Conservation (phyloP, 1,140 invertebrate genomes). For the Drosophila repletoides region DNA sequence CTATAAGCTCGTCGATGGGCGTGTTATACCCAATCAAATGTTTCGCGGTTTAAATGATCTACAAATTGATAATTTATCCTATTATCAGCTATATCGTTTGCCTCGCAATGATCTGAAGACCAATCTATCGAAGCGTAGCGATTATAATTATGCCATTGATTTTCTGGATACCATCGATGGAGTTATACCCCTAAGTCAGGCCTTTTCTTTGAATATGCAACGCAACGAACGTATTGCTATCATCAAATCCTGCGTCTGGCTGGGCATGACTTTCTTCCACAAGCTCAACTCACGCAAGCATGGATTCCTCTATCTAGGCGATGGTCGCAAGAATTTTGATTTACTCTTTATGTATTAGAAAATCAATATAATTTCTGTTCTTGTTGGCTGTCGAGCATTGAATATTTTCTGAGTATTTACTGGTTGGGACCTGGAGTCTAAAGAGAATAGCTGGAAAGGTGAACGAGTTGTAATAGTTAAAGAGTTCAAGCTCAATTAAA, state of each 20-base stretch:
- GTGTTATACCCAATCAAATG: constrained; percentile 86
- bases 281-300: constrained; percentile 86
- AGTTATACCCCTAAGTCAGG: constrained; percentile 60
- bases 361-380: constrained; percentile 13
- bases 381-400: too few relatives aligned
- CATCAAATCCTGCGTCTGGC: constrained; percentile 88
- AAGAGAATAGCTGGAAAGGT: too few relatives aligned
- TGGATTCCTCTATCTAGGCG: constrained; percentile 88
- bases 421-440: too few relatives aligned
- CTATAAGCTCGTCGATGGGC: constrained; percentile 86
- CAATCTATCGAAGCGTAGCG: constrained; percentile 87
- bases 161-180: constrained; percentile 88
- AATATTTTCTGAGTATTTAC: not conserved
- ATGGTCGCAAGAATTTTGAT: constrained; percentile 89
- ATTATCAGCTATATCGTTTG: constrained; percentile 87
- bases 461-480: too few relatives aligned
- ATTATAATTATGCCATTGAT: constrained; percentile 91
- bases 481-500: too few relatives aligned
- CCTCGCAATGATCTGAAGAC: constrained; percentile 88
- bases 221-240: constrained; percentile 84
- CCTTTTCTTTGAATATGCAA: constrained; percentile 83
- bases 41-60: constrained; percentile 86
- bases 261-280: constrained; percentile 89
- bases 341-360: constrained; percentile 88
- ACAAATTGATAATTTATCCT: constrained; percentile 86